These are phyloP conservation scores for Stenodema calcarata DNA, from an alignment of 2,888 invertebrate genomes.

Conservation along the genomic window DNA sequence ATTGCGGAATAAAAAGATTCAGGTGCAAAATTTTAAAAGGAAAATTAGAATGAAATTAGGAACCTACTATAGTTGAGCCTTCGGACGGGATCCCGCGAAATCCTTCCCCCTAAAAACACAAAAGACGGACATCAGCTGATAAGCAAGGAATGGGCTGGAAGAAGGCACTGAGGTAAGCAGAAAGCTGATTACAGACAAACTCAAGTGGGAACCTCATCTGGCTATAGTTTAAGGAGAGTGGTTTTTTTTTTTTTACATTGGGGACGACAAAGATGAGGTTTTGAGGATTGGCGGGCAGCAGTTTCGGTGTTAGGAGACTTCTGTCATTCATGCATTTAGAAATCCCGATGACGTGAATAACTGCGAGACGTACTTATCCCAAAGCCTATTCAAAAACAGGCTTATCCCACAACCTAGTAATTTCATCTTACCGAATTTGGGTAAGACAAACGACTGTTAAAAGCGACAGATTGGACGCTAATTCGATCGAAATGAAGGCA, in stretches of 20 bases:
- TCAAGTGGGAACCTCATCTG: neutral
- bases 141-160: neutral
- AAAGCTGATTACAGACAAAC: neutral
- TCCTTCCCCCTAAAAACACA: conserved; percentile 2
- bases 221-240: neutral
- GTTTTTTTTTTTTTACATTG: neutral
- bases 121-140: neutral
- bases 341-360: too few species aligned
- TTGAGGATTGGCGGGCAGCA: too few species aligned
- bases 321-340: too few species aligned
- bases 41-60: neutral
- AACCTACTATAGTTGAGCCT: neutral
- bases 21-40: neutral
- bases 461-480: too few species aligned
- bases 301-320: too few species aligned
- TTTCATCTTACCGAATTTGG: too few species aligned
- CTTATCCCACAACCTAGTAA: too few species aligned
- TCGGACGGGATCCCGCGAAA: neutral
- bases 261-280: neutral
- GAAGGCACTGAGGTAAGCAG: neutral
- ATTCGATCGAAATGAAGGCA: too few species aligned
- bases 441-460: too few species aligned
- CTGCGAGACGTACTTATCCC: too few species aligned
- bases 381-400: too few species aligned
- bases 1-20: too few species aligned